Evolutionary conservation across 2,797 vertebrate species (phyloP).

Genomic region (Falco rusticolus): DNA sequence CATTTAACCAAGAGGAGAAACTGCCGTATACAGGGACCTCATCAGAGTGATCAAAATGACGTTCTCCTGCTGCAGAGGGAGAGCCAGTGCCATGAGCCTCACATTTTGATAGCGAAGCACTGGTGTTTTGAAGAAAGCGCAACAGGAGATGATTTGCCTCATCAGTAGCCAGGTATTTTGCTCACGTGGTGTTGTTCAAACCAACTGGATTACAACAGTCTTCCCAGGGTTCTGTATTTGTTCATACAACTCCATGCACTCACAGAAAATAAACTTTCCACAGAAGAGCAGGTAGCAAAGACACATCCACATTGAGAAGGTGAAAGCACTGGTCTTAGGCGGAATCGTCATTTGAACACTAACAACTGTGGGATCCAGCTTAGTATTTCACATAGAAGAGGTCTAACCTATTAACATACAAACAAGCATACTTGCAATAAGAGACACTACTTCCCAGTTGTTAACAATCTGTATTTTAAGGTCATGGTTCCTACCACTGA

Average conservation of each 20-base stretch:
- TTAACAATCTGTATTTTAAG: background rate
- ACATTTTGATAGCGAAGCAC: background rate
- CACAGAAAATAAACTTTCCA: background rate
- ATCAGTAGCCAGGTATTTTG: background rate
- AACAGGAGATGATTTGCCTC: background rate
- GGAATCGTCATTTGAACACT: background rate
- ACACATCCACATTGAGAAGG: background rate
- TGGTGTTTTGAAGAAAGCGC: background rate
- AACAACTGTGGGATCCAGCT: background rate
- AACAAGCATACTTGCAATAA: background rate
- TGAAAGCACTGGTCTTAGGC: background rate
- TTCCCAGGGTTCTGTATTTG: background rate
- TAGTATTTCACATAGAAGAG: background rate
- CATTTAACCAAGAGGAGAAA: background rate
- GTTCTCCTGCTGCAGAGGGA: background rate
- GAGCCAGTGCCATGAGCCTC: background rate
- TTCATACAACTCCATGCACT: background rate
- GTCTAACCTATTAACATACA: background rate
- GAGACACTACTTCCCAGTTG: background rate
- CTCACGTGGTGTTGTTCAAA: background rate
- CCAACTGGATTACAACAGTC: background rate
- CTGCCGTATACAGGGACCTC: background rate
- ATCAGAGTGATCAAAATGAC: background rate
- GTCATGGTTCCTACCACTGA: background rate
- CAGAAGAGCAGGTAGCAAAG: constrained; percentile 6